These are phyloP conservation scores for Aphelocoma californica DNA, from an alignment of 2,797 vertebrate genomes.

Conservation along the genomic window DNA sequence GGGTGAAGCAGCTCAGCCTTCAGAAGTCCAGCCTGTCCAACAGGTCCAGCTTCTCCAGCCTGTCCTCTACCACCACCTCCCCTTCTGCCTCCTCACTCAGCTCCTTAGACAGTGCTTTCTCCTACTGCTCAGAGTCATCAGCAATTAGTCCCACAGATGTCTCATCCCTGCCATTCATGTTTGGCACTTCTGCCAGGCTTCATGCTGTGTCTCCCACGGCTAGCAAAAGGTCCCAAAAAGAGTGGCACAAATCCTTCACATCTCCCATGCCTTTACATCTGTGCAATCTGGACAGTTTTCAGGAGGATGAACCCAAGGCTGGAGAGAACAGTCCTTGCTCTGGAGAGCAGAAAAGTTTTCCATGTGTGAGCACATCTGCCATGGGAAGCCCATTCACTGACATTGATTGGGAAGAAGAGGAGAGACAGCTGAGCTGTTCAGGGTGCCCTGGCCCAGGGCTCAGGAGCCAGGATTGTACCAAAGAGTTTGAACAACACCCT, in stretches of 20 bases:
- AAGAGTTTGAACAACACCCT: not conserved
- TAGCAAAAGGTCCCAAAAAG: constrained; percentile 53
- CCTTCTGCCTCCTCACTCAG: constrained; percentile 77
- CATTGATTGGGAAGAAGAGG: not conserved
- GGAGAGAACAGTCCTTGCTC: not conserved
- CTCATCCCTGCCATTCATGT: constrained; percentile 71
- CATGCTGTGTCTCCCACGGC: constrained; percentile 65
- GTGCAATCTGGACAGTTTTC: constrained; percentile 14
- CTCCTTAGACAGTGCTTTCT: constrained; percentile 79
- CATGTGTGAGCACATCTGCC: not conserved
- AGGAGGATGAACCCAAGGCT: constrained; percentile 5
- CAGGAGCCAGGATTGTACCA: not conserved
- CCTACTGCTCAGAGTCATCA: constrained; percentile 76
- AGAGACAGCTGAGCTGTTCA: not conserved
- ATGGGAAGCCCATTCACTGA: not conserved
- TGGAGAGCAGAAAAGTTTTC: not conserved
- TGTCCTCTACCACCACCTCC: constrained; percentile 79
- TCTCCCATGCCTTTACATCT: constrained; percentile 17
- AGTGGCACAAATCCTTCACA: constrained; percentile 67
- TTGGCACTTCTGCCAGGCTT: constrained; percentile 71
- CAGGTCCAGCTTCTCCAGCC: constrained; percentile 77
- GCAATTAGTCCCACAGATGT: constrained; percentile 67
- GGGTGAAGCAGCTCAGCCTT: constrained; percentile 49
- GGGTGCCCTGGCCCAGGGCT: not conserved
- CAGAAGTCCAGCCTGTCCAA: constrained; percentile 67